Evolutionary conservation across 1,140 invertebrate species (phyloP), one percentile per base, ranked within the genome.

Genomic region (Drosophila parabipectinata): DNA sequence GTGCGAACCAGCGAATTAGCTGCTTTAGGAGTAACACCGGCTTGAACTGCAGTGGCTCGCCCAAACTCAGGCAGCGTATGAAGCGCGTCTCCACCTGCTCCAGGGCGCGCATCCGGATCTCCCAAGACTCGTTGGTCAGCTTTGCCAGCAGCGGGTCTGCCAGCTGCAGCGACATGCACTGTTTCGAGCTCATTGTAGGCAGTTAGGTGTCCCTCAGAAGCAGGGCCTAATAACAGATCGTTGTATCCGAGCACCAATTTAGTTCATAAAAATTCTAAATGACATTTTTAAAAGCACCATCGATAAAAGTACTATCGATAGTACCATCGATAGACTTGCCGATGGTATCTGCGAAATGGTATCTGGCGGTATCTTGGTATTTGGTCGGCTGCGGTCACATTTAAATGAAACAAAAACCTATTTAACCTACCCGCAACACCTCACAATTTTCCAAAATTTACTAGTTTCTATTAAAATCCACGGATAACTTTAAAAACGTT

Each of bases 1-100:
- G 48, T 0, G 55, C 77, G 51, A 91, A 91, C 90, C 90, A 91
- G 6, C 88, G 84, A n/a, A 91, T 91, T 0, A 91, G 51, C 12
- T 91, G 88, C 39, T 91, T 91, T 2, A 79, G 59, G 5, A 91
- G 32, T n/a, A 77, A 15, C 5, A 80, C 55, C 5, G 85, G 68
- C 21, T 91, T 87, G 2, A 91, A 79, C 8, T 59, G 52, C 0
- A 90, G 71, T 0, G 5, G 21, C 61, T 73, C 75, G 26, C 63
- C 66, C 26, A 79, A 63, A 15, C 61, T 58, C 9, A 90, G 50
- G n/a, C 77, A 63, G 9, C 79, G 74, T 7, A 75, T 67, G 15
- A 91, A 57, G 26, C 78, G 75, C 9, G 73, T 66, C 44, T 87
- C 82, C 3, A 90, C 45, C 21, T 90, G 75, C 24, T 91, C 77